Evolutionary conservation across 1,140 invertebrate genomes (phyloP), one percentile per base, ranked within the genome.

Genomic region (Sminthurinus signatus): DNA sequence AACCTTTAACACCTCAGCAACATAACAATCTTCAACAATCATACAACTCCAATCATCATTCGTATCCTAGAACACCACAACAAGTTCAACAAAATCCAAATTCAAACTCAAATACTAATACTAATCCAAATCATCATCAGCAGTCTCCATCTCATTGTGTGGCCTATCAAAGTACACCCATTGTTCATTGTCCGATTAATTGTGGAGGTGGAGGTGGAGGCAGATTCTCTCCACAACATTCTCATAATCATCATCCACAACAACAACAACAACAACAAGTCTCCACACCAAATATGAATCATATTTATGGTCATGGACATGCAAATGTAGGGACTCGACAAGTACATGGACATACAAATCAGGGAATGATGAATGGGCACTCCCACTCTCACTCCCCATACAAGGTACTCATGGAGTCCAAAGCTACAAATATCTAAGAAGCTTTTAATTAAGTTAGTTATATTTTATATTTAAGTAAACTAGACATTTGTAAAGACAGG

Each of bases 161-260:
- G 4, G 68, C 68, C 14, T 70, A 70, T 54, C 69, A 71, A 52
- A 62, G 63, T 27, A 71, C 70, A n/a, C 67, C 67, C 2, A 62
- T 71, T 58, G 67, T 71, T 17, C 70, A 71, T 43, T 71, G 70
- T 44, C 70, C 70, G n/a, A 68, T 71, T 19, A 71, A 71, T 52
- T 71, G 70, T 51, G 42, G 62, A 3, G 54, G 62, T 12, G 60
- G 64, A 23, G 21, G 32, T 2, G 48, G 50, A 0, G 68, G 68
- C 28, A 17, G 69, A 44, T 71, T 71, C 50, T 71, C 69, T 31
- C 69, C 69, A 2, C 69, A 71, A 43, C 65, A 65, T 27, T 50
- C 39, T n/a, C n/a, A n/a, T n/a, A n/a, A n/a, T n/a, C n/a, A n/a
- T n/a, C n/a, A n/a, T n/a, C n/a, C n/a, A n/a, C n/a, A n/a, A n/a